phyloP scores from a whole-genome alignment of 2,797 vertebrate genomes.

The Neosilurus hyrtlii region DNA sequence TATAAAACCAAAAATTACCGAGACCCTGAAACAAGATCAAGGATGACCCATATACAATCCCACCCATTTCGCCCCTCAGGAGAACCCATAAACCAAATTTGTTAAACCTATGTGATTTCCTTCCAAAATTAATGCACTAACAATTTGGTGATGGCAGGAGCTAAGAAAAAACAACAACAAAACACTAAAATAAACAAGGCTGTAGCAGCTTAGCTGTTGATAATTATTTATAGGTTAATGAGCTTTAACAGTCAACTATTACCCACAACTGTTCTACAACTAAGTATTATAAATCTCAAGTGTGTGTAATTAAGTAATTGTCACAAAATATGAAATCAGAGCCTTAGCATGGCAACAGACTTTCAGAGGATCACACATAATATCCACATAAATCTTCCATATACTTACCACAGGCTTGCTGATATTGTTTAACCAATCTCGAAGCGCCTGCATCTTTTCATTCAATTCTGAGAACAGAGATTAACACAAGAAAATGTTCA shows the following conservation, averaged over 20 bases:
- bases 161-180: too few species aligned
- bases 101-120: too few species aligned
- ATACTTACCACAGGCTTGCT: constrained; percentile 85
- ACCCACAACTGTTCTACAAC: constrained; percentile 21
- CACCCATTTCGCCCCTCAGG: too few species aligned
- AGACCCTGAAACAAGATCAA: neutral
- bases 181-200: constrained; percentile 4
- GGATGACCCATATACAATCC: too few species aligned
- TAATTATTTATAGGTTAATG: constrained; percentile 33
- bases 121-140: too few species aligned
- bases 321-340: constrained; percentile 22
- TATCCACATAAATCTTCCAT: neutral
- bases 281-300: neutral
- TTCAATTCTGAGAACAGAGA: constrained; percentile 81
- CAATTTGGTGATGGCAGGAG: too few species aligned
- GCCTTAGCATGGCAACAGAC: neutral
- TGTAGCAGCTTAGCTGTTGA: neutral
- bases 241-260: constrained; percentile 21
- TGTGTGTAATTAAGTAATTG: constrained; percentile 4
- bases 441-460: constrained; percentile 85
- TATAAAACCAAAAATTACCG: neutral
- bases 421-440: constrained; percentile 82
- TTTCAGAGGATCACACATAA: neutral
- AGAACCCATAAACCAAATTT: too few species aligned
- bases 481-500: neutral